Percentiles rank a stretch among this genome's conserved stretches.
phyloP scores from a whole-genome alignment of 2,797 vertebrate species.

The Pantherophis alleghaniensis region DNA sequence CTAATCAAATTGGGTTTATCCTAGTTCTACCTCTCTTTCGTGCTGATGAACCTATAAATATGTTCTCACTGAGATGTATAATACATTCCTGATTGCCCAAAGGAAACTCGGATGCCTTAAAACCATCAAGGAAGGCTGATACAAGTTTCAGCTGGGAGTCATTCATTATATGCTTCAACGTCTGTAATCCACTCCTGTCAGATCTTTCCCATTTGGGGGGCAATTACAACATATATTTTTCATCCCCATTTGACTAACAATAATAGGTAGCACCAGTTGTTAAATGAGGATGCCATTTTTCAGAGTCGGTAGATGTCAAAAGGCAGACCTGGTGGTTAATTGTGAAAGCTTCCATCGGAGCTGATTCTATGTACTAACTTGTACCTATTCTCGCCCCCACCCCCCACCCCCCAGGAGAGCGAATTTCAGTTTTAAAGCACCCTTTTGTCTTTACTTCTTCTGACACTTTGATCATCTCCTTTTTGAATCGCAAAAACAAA shows the following conservation, averaged over 20 bases:
- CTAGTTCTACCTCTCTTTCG: not conserved
- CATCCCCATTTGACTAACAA: constrained; percentile 43
- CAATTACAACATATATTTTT: constrained; percentile 36
- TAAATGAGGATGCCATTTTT: constrained; percentile 22
- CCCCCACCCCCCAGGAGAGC: not conserved
- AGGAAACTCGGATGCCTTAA: constrained; percentile 24
- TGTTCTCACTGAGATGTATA: constrained; percentile 7
- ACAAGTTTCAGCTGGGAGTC: constrained; percentile 22
- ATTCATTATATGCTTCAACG: constrained; percentile 21
- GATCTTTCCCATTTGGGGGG: constrained; percentile 1
- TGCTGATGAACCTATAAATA: not conserved
- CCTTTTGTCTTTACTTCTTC: constrained; percentile 15
- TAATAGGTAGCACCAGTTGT: constrained; percentile 25
- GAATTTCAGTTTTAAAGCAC: constrained; percentile 11
- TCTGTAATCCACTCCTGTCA: constrained; percentile 33
- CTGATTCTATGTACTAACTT: not conserved
- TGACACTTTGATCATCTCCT: constrained; percentile 31
- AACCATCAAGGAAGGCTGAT: constrained; percentile 14
- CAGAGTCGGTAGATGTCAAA: constrained; percentile 22
- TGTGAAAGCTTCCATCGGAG: constrained; percentile 15
- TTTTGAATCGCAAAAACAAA: constrained; percentile 51
- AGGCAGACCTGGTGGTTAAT: constrained; percentile 19
- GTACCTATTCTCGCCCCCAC: not conserved
- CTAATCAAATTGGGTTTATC: not conserved
- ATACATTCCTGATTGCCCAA: constrained; percentile 18